Percentiles rank a stretch among this genome's conserved stretches.
phyloP scores from a whole-genome alignment of 2,888 invertebrate genomes.

The Abscondita cerata region DNA sequence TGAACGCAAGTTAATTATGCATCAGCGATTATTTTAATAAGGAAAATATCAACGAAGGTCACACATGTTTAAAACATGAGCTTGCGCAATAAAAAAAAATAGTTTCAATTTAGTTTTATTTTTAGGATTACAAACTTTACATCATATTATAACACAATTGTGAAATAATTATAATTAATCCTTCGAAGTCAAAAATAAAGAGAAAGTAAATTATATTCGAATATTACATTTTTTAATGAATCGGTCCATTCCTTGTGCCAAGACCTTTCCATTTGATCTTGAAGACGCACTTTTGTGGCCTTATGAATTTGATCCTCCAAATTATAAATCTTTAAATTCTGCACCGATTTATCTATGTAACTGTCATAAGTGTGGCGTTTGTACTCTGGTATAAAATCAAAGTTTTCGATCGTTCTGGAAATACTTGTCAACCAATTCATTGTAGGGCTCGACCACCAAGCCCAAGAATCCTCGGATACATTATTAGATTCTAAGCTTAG shows the following conservation, averaged over 20 bases:
- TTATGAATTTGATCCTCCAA: conserved; percentile 55
- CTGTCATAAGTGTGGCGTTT: conserved; percentile 34
- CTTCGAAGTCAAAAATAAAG: conserved; percentile 13
- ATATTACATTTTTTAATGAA: conserved; percentile 35
- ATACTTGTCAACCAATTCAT: conserved; percentile 56
- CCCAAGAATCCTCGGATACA: conserved; percentile 48
- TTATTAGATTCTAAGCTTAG: conserved; percentile 16
- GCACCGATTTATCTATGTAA: conserved; percentile 46
- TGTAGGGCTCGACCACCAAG: conserved; percentile 57
- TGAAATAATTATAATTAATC: too few relatives aligned
- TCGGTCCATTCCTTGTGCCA: conserved; percentile 60
- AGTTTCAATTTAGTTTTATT: too few relatives aligned
- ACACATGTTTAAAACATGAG: too few relatives aligned
- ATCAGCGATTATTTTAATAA: too few relatives aligned
- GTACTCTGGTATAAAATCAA: conserved; percentile 40
- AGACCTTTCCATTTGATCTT: conserved; percentile 56
- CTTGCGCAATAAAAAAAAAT: too few relatives aligned
- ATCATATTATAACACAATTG: too few relatives aligned
- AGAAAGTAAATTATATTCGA: conserved; percentile 15
- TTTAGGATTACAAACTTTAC: too few relatives aligned
- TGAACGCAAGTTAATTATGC: too few relatives aligned
- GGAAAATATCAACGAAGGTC: too few relatives aligned
- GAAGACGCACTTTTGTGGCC: conserved; percentile 55
- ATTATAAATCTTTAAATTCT: conserved; percentile 48
- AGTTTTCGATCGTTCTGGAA: conserved; percentile 46